A percentile compares a stretch with the other conserved stretches of the same genome.
Conservation (phyloP, 2,888 invertebrate species). For the Abrostola tripartita region DNA sequence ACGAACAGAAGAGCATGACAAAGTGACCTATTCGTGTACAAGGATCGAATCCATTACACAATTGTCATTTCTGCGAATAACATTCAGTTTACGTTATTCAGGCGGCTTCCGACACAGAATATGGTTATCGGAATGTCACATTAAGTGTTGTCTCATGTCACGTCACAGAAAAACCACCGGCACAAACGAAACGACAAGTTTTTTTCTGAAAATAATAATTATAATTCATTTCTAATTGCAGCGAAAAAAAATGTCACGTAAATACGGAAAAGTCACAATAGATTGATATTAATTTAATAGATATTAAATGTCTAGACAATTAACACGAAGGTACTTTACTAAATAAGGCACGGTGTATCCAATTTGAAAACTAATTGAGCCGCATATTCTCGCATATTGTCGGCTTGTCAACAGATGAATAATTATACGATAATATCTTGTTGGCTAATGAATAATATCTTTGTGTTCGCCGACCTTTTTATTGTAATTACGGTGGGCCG, state of each 20-base stretch:
- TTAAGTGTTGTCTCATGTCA: constrained; percentile 24
- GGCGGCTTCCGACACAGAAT: constrained; percentile 13
- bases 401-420: constrained; percentile 42
- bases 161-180: constrained; percentile 32
- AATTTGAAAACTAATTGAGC: constrained; percentile 45
- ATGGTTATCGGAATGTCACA: constrained; percentile 28
- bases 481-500: constrained; percentile 31
- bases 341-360: constrained; percentile 34
- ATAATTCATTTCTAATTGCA: constrained; percentile 31
- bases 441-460: constrained; percentile 41
- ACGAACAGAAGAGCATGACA: not conserved
- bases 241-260: constrained; percentile 36
- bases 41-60: not conserved
- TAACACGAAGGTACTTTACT: constrained; percentile 19
- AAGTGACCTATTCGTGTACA: not conserved
- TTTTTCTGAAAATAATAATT: constrained; percentile 1
- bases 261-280: constrained; percentile 36
- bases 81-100: constrained; percentile 7
- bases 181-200: constrained; percentile 1
- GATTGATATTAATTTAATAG: constrained; percentile 44
- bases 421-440: constrained; percentile 33
- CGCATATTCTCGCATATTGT: constrained; percentile 24
- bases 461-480: constrained; percentile 45
- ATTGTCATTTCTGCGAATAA: not conserved
- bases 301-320: constrained; percentile 33